Conservation (phyloP, 2,888 invertebrate species). For the Chloroclysta siterata region DNA sequence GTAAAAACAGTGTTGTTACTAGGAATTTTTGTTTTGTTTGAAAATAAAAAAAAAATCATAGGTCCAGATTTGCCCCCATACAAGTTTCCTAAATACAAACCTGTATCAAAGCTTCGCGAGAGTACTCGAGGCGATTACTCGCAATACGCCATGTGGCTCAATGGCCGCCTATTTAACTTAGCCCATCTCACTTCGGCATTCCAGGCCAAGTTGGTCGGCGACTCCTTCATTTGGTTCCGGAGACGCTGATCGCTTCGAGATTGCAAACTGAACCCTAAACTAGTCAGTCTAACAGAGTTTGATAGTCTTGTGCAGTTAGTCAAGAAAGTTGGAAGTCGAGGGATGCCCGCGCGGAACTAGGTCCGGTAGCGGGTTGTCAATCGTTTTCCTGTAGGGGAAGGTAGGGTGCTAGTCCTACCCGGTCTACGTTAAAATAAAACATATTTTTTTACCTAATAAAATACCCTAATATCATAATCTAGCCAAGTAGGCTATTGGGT, state of each 20-base stretch:
- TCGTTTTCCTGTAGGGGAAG: not conserved
- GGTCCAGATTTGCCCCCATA: not conserved
- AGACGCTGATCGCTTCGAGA: slow-evolving; percentile 49
- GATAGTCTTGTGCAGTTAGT: slow-evolving; percentile 30
- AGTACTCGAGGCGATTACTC: slow-evolving; percentile 36
- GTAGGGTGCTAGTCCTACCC: too few species aligned
- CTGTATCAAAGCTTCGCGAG: slow-evolving; percentile 5
- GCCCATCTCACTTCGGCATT: slow-evolving; percentile 45
- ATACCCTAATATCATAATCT: too few species aligned
- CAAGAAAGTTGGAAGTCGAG: slow-evolving; percentile 3
- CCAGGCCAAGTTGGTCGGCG: slow-evolving; percentile 44
- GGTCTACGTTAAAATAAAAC: too few species aligned
- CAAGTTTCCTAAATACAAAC: not conserved
- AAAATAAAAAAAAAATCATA: too few species aligned
- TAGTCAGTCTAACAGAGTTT: slow-evolving; percentile 35
- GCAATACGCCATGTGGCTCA: slow-evolving; percentile 37
- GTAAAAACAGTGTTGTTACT: too few species aligned
- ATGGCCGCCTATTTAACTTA: slow-evolving; percentile 62
- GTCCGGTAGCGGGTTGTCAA: not conserved
- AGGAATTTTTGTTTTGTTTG: too few species aligned
- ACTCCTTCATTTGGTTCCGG: slow-evolving; percentile 50
- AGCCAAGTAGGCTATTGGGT: too few species aligned
- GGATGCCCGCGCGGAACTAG: not conserved
- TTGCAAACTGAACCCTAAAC: slow-evolving; percentile 45
- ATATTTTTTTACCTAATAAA: too few species aligned